These are phyloP conservation scores for Dryobota labecula DNA, from an alignment of 2,888 invertebrate species.

Conservation along the genomic window DNA sequence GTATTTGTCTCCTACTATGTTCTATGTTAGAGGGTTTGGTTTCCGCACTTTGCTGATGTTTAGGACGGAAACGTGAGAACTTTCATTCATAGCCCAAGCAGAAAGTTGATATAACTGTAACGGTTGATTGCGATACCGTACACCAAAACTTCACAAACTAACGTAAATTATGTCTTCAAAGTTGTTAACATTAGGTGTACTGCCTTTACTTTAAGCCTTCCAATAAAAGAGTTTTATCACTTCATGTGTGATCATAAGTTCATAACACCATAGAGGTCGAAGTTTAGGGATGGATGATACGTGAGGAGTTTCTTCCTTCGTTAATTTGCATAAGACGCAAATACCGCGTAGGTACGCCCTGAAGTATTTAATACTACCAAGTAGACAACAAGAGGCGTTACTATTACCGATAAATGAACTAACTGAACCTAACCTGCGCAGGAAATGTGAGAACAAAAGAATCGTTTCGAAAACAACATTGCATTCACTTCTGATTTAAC, in stretches of 20 bases:
- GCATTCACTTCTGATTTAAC: constrained; percentile 70
- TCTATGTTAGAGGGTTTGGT: no score
- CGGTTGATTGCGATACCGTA: constrained; percentile 41
- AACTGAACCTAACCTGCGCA: constrained; percentile 73
- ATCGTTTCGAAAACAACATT: constrained; percentile 79
- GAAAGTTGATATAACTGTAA: constrained; percentile 37
- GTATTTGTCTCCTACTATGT: constrained; percentile 12
- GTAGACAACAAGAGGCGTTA: constrained; percentile 75
- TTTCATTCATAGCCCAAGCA: constrained; percentile 22
- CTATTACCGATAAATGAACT: constrained; percentile 77
- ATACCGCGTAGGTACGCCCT: background rate
- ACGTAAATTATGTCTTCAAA: constrained; percentile 19
- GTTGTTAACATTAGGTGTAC: background rate
- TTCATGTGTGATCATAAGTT: background rate
- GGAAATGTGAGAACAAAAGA: constrained; percentile 83
- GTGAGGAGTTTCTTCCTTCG: background rate
- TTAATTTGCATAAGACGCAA: background rate
- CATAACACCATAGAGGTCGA: background rate
- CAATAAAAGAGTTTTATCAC: background rate
- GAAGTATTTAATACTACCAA: constrained; percentile 46
- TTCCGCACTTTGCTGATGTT: no score
- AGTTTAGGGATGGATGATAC: background rate
- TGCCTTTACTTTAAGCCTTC: background rate
- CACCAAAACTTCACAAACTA: constrained; percentile 21
- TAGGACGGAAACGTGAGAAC: constrained; percentile 31